Evolutionary conservation across 2,113 vertebrate genomes (phyloP).

Genomic region (Nothobranchius furzeri): DNA sequence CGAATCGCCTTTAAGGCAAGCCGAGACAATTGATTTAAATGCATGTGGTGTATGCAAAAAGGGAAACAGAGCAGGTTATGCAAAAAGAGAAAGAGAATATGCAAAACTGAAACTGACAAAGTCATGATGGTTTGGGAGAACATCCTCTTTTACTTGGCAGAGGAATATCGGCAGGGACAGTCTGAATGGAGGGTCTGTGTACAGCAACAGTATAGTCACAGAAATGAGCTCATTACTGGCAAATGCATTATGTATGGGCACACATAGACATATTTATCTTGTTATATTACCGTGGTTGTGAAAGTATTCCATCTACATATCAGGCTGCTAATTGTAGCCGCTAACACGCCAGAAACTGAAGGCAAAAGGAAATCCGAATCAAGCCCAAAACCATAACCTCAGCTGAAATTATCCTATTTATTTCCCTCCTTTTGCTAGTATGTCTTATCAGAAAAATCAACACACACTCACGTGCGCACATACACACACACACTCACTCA

Average conservation of each 20-base stretch:
- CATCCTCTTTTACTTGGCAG: slow-evolving; percentile 33
- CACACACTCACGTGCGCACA: neutral
- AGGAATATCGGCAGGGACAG: slow-evolving; percentile 61
- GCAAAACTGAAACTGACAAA: slow-evolving; percentile 67
- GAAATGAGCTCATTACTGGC: slow-evolving; percentile 68
- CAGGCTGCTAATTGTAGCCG: slow-evolving; percentile 47
- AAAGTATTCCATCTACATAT: slow-evolving; percentile 45
- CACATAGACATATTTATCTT: slow-evolving; percentile 29
- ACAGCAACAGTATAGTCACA: slow-evolving; percentile 48
- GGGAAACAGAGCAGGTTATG: slow-evolving; percentile 37
- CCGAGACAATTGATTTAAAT: slow-evolving; percentile 39
- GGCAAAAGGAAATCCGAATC: slow-evolving; percentile 25
- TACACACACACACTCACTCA: no score
- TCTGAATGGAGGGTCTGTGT: slow-evolving; percentile 60
- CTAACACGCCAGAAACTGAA: slow-evolving; percentile 30
- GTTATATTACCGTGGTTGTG: slow-evolving; percentile 29
- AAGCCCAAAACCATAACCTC: slow-evolving; percentile 44
- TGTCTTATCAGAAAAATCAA: slow-evolving; percentile 40
- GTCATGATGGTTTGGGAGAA: slow-evolving; percentile 53
- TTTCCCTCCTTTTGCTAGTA: slow-evolving; percentile 17
- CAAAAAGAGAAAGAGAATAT: slow-evolving; percentile 46
- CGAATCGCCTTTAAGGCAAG: slow-evolving; percentile 21
- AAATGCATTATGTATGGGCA: slow-evolving; percentile 47
- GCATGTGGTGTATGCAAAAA: slow-evolving; percentile 47
- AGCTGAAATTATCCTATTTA: slow-evolving; percentile 39